Percentiles rank a stretch among this genome's conserved stretches.
Evolutionary conservation across 2,113 vertebrate genomes (phyloP).

Genomic region (Steatornis caripensis): DNA sequence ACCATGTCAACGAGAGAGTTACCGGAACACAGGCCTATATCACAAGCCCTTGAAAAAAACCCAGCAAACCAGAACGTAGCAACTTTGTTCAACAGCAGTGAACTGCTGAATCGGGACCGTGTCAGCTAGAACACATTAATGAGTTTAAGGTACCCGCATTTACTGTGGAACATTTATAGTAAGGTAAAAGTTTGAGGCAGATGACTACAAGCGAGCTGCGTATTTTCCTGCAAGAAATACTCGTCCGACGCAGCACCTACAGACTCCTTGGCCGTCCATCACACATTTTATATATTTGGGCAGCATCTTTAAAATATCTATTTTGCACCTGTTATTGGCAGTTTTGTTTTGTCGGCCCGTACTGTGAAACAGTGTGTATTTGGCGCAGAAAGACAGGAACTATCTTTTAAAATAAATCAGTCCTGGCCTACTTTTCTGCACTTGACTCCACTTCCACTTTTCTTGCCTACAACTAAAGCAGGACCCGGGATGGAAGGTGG

Average conservation of each 20-base stretch:
- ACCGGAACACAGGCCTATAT: neutral
- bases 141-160: neutral
- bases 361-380: neutral
- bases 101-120: neutral
- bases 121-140: neutral
- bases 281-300: neutral
- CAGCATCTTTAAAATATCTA: neutral
- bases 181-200: neutral
- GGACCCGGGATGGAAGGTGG: neutral
- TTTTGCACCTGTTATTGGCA: neutral
- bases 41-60: neutral
- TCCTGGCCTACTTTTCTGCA: neutral
- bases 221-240: neutral
- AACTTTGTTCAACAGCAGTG: too few species aligned
- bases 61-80: neutral
- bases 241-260: neutral
- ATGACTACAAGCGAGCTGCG: neutral
- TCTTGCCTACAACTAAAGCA: neutral
- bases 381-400: neutral
- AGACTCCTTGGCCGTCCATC: neutral
- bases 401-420: neutral
- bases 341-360: neutral
- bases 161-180: neutral
- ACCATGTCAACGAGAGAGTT: rapidly evolving
- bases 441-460: rapidly evolving